Percentiles rank a stretch among this genome's conserved stretches.
Evolutionary conservation across 2,113 vertebrate genomes (phyloP).

Genomic region (Cygnus buccinator): DNA sequence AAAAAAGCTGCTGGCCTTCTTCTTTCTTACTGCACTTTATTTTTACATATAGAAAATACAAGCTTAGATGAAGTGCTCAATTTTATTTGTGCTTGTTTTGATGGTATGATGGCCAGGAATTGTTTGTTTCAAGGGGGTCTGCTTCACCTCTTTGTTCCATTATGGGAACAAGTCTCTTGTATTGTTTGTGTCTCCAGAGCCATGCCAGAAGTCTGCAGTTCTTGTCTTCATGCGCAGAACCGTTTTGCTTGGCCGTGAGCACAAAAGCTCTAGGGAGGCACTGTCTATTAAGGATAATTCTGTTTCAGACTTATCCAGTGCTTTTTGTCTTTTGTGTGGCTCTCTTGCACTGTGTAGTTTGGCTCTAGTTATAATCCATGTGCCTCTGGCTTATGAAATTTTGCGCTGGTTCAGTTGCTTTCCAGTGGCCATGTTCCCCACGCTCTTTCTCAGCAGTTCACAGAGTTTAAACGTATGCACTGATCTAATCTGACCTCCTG

Average conservation of each 20-base stretch:
- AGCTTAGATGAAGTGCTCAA: neutral
- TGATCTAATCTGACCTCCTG: neutral
- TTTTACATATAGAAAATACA: neutral
- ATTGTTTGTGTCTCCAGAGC: conserved; percentile 62
- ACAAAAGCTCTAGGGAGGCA: conserved; percentile 46
- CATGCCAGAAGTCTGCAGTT: conserved; percentile 61
- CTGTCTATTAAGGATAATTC: conserved; percentile 55
- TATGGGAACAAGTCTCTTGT: conserved; percentile 14
- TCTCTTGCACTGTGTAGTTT: conserved; percentile 49
- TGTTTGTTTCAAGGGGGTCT: conserved; percentile 33
- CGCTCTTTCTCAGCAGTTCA: neutral
- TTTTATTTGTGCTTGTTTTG: conserved; percentile 18
- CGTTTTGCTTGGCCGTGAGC: conserved; percentile 60
- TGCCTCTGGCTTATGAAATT: conserved; percentile 17
- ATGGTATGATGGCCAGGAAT: neutral
- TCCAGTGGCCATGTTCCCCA: neutral
- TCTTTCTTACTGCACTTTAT: neutral
- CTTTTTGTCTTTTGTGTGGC: conserved; percentile 48
- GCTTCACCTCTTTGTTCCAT: conserved; percentile 39
- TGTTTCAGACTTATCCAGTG: conserved; percentile 47
- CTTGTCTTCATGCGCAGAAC: conserved; percentile 48
- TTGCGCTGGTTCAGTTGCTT: conserved; percentile 12
- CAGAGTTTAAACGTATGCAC: neutral
- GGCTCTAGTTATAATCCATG: conserved; percentile 17
- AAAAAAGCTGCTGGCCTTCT: neutral